phyloP scores from a whole-genome alignment of 2,888 invertebrate species.

The Calliphora vomitoria region DNA sequence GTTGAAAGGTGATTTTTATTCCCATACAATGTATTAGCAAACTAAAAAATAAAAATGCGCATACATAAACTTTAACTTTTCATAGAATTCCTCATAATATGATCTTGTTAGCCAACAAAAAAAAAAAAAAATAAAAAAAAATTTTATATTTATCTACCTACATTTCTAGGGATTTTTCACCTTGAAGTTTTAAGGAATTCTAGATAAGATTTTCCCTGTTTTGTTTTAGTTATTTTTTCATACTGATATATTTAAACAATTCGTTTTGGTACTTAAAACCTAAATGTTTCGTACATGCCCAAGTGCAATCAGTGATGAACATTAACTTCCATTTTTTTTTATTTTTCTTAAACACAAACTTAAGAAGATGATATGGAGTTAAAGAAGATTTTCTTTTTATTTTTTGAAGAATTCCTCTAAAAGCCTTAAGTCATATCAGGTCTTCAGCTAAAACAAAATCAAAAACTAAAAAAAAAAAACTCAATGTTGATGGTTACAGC shows the following conservation, averaged over 20 bases:
- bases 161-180: conserved; percentile 52
- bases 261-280: conserved; percentile 63
- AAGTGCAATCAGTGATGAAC: conserved; percentile 57
- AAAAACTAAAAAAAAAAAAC: conserved; percentile 13
- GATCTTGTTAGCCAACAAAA: conserved; percentile 55
- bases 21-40: conserved; percentile 18
- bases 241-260: conserved; percentile 56
- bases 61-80: conserved; percentile 34
- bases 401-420: conserved; percentile 37
- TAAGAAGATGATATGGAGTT: conserved; percentile 50
- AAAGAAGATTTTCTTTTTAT: conserved; percentile 58
- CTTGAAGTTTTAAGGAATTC: conserved; percentile 54
- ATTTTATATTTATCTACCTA: conserved; percentile 40
- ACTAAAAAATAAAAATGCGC: not conserved
- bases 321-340: conserved; percentile 11
- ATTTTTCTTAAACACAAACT: conserved; percentile 1
- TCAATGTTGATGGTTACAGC: conserved; percentile 13
- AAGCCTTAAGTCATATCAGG: conserved; percentile 59
- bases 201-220: conserved; percentile 62
- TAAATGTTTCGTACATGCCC: conserved; percentile 51
- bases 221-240: conserved; percentile 16
- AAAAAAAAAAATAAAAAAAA: not conserved
- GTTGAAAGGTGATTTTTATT: conserved; percentile 24
- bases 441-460: conserved; percentile 33
- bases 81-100: conserved; percentile 49